Conservation (phyloP, 2,113 vertebrate genomes). For the Bubo bubo region DNA sequence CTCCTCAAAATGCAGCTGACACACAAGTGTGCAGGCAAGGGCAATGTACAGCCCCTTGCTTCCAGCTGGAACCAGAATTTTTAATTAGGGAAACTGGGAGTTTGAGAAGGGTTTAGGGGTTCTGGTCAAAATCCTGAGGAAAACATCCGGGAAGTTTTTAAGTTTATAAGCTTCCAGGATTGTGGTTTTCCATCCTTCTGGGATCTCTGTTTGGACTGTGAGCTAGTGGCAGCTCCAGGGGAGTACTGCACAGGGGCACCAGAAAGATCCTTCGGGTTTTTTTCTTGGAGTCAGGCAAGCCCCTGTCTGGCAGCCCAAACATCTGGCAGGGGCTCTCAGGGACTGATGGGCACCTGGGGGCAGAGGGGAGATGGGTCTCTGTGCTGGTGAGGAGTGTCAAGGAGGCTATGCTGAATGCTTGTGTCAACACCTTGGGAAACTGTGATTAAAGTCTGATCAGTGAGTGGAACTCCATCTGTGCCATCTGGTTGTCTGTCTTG, state of each 20-base stretch:
- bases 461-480: conserved; percentile 20
- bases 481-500: conserved; percentile 17
- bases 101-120: neutral
- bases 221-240: neutral
- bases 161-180: neutral
- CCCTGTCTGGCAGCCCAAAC: neutral
- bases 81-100: neutral
- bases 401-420: neutral
- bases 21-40: neutral
- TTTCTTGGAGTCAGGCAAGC: neutral
- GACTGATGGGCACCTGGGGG: conserved; percentile 61
- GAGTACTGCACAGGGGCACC: fast-evolving
- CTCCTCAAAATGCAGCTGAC: neutral
- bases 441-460: conserved; percentile 13
- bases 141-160: neutral
- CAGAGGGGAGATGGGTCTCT: neutral
- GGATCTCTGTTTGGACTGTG: neutral
- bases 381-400: neutral
- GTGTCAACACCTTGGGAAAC: neutral
- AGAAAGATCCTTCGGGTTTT: neutral
- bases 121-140: neutral
- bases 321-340: neutral
- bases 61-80: neutral
- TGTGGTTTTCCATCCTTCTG: neutral
- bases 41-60: neutral